These are phyloP conservation scores for Myzus persicae DNA, from an alignment of 1,140 invertebrate genomes.

Conservation along the genomic window DNA sequence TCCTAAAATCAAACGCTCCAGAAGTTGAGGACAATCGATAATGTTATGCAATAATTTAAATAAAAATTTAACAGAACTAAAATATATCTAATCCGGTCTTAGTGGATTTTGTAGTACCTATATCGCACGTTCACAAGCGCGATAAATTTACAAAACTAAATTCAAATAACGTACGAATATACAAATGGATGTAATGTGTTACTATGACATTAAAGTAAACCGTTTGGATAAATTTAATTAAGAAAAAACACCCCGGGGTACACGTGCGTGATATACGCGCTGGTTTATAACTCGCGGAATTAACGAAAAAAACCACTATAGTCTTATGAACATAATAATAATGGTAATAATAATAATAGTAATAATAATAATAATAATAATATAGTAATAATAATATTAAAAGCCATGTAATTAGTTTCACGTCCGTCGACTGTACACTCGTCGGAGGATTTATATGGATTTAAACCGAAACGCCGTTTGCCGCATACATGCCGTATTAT, in stretches of 20 bases:
- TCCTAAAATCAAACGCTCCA: not conserved
- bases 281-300: not conserved
- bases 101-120: not conserved
- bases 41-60: not conserved
- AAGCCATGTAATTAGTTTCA: constrained; percentile 10
- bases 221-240: constrained; percentile 14
- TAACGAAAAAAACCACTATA: not conserved
- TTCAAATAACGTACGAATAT: not conserved
- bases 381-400: not conserved
- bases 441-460: constrained; percentile 31
- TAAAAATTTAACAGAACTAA: not conserved
- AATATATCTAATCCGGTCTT: too few relatives aligned
- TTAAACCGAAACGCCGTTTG: not conserved
- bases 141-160: not conserved
- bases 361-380: not conserved
- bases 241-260: not conserved
- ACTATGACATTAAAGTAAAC: not conserved
- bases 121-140: too few relatives aligned
- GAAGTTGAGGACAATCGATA: not conserved
- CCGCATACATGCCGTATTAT: not conserved
- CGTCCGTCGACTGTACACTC: not conserved
- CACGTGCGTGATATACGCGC: not conserved
- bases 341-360: not conserved
- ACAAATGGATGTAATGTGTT: not conserved
- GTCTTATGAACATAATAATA: not conserved